Base-by-base conservation (phyloP, 2,888 invertebrate species). In the Atrina japonica region DNA sequence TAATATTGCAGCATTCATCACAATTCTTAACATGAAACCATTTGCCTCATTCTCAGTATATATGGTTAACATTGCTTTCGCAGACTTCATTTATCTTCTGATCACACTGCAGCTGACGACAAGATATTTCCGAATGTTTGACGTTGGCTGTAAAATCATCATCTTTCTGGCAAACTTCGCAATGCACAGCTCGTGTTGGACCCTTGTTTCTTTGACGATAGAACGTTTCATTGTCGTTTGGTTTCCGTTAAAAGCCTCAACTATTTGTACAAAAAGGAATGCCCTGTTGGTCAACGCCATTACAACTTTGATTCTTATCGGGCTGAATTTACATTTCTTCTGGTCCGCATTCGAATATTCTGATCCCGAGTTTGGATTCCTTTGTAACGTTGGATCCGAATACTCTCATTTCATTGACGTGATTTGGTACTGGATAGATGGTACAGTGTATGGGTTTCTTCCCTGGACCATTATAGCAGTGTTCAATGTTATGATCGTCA, bases 151-250 rank as follows among this genome's bases (percentile, higher is more conserved):
- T 55, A 77, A 83, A 61, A 21, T 82, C 11, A 76, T 85, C 29
- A 75, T 76, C 47, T 81, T 83, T 63, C 27, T 82, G 5, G 83
- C 84, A 16, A 82, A 82, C 29, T 77, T 81, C 41, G 73, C 82
- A 6, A 76, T 80, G 64, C 78, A 80, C 66, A 84, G 80, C 60
- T 78, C 86, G 21, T 85, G 84, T 70, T 88, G 88, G 88, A 74
- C 86, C 16, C 71, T 88, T 11, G 88, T 87, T 6, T 75, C 79
- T 14, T 83, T 88, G 83, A 86, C 86, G 11, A 61, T 81, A 3
- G 88, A 88, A 66, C 78, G 88, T 0, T 83, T 85, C 59, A 69
- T 86, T 11, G 88, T 87, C 18, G 83, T 88, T 16, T 83, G 82
- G 80, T 83, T 84, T 43, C 88, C 88, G 0, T 76, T 86, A 6